phyloP scores from a whole-genome alignment of 2,113 vertebrate genomes.

The Brachypodius melanocephalos region DNA sequence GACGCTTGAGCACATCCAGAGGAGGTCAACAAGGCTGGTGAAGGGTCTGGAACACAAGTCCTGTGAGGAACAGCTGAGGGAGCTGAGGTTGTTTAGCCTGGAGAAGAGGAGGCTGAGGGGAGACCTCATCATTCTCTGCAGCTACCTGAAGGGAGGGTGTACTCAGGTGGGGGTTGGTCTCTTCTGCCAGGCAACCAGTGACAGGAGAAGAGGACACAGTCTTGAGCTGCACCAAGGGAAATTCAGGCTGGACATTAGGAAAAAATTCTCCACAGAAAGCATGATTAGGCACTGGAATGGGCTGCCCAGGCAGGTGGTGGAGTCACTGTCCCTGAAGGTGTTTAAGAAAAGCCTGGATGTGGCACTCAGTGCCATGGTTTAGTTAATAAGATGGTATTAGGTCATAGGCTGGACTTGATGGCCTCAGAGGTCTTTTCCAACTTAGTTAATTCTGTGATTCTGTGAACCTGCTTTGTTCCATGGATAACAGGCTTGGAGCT shows the following conservation, averaged over 20 bases:
- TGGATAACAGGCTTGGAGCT: not conserved
- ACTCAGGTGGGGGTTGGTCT: not conserved
- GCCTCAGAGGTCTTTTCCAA: not conserved
- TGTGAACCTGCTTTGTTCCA: not conserved
- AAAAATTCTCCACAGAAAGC: not conserved
- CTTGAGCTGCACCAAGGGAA: not conserved
- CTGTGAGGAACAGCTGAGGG: not conserved
- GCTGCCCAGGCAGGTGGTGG: not conserved
- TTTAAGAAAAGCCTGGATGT: not conserved
- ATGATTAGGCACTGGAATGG: not conserved
- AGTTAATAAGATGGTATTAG: not conserved
- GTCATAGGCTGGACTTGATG: not conserved
- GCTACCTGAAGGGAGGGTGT: not conserved
- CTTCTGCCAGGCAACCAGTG: not conserved
- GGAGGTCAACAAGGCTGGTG: not conserved
- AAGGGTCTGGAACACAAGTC: not conserved
- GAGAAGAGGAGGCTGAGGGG: not conserved
- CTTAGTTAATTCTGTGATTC: not conserved
- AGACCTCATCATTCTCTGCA: not conserved
- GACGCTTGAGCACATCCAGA: accelerated
- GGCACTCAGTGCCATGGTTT: not conserved
- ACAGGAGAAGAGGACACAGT: not conserved
- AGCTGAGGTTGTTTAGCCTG: not conserved
- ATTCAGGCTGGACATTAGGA: not conserved
- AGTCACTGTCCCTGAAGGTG: not conserved